These are phyloP conservation scores for Drosophila kambysellisi DNA, from an alignment of 2,888 invertebrate genomes.

Conservation along the genomic window DNA sequence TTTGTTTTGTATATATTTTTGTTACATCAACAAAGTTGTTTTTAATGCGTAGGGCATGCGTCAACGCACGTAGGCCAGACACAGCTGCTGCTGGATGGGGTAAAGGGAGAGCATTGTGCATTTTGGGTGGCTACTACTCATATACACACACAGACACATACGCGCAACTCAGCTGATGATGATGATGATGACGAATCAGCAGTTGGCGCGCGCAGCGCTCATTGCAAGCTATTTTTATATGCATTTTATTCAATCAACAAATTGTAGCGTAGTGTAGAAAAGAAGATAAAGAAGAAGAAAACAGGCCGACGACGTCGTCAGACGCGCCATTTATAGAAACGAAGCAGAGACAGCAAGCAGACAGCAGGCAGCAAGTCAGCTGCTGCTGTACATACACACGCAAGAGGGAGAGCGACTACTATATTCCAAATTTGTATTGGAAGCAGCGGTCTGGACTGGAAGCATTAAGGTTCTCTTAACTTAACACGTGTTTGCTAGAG, in stretches of 20 bases:
- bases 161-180: conserved; percentile 75
- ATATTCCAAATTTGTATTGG: conserved; percentile 56
- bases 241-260: conserved; percentile 77
- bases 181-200: conserved; percentile 78
- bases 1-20: neutral
- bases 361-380: conserved; percentile 50
- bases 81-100: conserved; percentile 7
- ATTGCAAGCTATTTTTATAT: conserved; percentile 76
- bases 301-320: conserved; percentile 38
- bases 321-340: conserved; percentile 75
- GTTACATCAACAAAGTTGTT: conserved; percentile 10
- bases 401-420: conserved; percentile 12
- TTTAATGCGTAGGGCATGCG: conserved; percentile 45
- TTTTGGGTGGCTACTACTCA: conserved; percentile 37
- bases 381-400: conserved; percentile 43
- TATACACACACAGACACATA: neutral
- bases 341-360: conserved; percentile 41
- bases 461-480: conserved; percentile 59
- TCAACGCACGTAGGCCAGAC: conserved; percentile 62
- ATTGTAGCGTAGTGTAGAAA: conserved; percentile 56
- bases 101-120: conserved; percentile 10
- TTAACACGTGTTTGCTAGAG: conserved; percentile 62
- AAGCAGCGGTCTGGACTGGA: conserved; percentile 54
- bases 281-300: conserved; percentile 40
- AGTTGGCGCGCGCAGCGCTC: conserved; percentile 32